Conservation (phyloP, 2,888 invertebrate species). For the Gymnosoma rotundatum region DNA sequence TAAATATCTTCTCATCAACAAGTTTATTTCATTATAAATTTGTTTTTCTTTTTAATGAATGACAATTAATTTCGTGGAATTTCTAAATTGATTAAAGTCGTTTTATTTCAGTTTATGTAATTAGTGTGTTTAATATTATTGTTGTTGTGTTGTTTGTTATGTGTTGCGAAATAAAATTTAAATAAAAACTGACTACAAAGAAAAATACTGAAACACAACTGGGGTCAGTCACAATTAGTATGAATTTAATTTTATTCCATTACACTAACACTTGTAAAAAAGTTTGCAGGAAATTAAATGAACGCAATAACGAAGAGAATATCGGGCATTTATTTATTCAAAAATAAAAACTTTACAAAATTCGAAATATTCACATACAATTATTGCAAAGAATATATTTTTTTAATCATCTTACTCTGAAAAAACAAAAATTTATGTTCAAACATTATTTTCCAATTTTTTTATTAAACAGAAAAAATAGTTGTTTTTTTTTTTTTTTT, state of each 20-base stretch:
- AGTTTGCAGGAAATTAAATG: background rate
- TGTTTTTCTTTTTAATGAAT: conserved; percentile 60
- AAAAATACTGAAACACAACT: conserved; percentile 42
- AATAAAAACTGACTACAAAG: conserved; percentile 67
- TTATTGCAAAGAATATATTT: too few species aligned
- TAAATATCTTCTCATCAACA: conserved; percentile 47
- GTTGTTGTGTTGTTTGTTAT: conserved; percentile 8
- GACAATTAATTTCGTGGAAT: conserved; percentile 69
- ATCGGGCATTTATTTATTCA: too few species aligned
- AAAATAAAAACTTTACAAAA: too few species aligned
- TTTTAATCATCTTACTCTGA: too few species aligned
- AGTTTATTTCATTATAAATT: conserved; percentile 64
- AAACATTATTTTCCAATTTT: too few species aligned
- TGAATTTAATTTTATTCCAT: conserved; percentile 41
- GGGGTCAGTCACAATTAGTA: conserved; percentile 48
- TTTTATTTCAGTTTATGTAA: conserved; percentile 33
- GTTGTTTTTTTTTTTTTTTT: too few species aligned
- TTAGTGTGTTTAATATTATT: background rate
- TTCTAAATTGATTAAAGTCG: conserved; percentile 68
- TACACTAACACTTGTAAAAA: conserved; percentile 7
- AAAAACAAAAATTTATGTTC: too few species aligned
- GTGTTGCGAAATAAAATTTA: conserved; percentile 58
- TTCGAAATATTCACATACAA: too few species aligned
- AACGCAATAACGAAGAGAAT: background rate
- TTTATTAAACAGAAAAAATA: too few species aligned